Evolutionary conservation across 2,113 vertebrate species (phyloP).

Genomic region (Indicator maculatus): DNA sequence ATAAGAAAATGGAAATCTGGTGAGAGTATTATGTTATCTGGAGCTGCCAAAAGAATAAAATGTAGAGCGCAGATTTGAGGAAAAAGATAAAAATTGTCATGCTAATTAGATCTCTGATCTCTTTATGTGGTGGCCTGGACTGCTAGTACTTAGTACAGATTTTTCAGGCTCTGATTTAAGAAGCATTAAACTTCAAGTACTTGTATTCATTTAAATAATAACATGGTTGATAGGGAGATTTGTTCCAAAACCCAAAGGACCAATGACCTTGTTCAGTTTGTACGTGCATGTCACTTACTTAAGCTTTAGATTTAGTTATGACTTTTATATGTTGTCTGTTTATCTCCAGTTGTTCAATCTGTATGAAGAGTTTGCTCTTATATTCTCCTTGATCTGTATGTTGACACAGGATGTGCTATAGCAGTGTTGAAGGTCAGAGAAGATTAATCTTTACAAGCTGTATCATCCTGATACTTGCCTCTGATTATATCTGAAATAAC

Average conservation of each 20-base stretch:
- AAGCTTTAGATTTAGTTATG: neutral
- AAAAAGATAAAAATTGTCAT: neutral
- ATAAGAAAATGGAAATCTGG: neutral
- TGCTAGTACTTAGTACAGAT: neutral
- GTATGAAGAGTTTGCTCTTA: neutral
- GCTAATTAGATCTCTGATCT: neutral
- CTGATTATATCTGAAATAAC: neutral
- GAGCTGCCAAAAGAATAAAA: neutral
- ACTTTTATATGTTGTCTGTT: neutral
- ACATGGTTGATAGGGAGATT: neutral
- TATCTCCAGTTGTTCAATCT: neutral
- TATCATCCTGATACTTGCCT: neutral
- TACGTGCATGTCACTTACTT: neutral
- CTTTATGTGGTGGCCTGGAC: neutral
- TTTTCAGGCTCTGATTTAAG: neutral
- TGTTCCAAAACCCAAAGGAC: neutral
- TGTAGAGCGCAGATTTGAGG: neutral
- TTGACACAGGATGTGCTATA: neutral
- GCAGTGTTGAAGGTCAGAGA: neutral
- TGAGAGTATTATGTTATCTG: neutral
- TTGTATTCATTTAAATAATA: neutral
- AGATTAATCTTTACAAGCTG: neutral
- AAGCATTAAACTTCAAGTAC: neutral
- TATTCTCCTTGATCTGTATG: neutral
- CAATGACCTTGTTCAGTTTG: neutral